Evolutionary conservation across 2,888 invertebrate species (phyloP).

Genomic region (Ommatoiulus sabulosus): DNA sequence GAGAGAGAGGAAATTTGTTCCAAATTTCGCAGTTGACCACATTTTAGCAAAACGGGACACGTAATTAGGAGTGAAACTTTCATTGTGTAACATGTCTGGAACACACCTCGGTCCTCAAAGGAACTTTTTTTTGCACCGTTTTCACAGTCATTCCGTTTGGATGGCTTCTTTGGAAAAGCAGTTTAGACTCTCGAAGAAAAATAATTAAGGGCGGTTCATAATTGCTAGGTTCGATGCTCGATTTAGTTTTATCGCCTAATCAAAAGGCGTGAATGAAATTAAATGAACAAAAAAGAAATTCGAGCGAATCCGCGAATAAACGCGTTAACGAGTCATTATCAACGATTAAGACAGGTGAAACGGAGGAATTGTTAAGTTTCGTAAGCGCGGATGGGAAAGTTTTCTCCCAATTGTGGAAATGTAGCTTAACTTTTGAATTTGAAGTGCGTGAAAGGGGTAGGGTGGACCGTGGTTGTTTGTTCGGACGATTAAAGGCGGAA

Average conservation of each 20-base stretch:
- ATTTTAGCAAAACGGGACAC: background rate
- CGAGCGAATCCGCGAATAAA: background rate
- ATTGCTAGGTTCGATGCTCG: background rate
- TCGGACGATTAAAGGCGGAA: background rate
- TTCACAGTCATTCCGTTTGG: slow-evolving; percentile 8
- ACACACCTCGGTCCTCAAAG: background rate
- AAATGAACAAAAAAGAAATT: background rate
- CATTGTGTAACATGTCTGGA: background rate
- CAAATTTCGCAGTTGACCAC: background rate
- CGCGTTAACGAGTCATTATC: background rate
- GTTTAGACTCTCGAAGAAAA: background rate
- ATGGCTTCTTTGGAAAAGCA: background rate
- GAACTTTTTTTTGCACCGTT: background rate
- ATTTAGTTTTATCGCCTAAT: slow-evolving; percentile 9
- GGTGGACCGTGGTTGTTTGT: background rate
- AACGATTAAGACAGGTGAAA: background rate
- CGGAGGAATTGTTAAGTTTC: background rate
- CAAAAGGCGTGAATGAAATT: slow-evolving; percentile 18
- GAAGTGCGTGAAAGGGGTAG: background rate
- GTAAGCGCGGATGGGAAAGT: background rate
- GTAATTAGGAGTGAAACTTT: background rate
- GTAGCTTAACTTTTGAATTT: background rate
- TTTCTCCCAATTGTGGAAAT: background rate
- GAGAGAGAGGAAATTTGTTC: background rate
- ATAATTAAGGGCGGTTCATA: slow-evolving; percentile 4